Conservation (phyloP, 2,888 invertebrate species). For the Drosophila subquinaria region DNA sequence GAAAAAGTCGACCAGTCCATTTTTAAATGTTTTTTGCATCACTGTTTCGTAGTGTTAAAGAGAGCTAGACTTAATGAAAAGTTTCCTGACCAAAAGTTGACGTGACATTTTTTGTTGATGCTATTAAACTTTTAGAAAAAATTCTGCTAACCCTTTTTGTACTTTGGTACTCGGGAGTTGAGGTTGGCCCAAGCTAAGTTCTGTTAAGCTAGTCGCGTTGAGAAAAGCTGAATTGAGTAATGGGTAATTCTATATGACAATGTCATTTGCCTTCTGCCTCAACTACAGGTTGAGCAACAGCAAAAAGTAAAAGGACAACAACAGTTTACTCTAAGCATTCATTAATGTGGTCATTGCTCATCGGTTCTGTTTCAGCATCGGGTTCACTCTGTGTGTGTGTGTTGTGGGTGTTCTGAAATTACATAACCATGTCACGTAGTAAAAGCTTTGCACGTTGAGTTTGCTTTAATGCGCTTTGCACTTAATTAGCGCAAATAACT, state of each 20-base stretch:
- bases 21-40: no score
- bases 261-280: slow-evolving; percentile 37
- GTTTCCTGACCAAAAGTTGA: background rate
- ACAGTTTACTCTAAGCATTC: slow-evolving; percentile 14
- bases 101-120: background rate
- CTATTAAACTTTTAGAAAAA: slow-evolving; percentile 21
- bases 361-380: slow-evolving; percentile 21
- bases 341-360: slow-evolving; percentile 53
- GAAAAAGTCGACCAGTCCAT: no score
- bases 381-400: background rate
- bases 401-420: slow-evolving; percentile 32
- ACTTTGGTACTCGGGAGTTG: background rate
- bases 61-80: background rate
- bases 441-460: slow-evolving; percentile 22
- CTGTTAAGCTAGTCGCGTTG: slow-evolving; percentile 26
- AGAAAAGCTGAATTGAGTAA: slow-evolving; percentile 41
- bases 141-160: no score
- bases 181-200: slow-evolving; percentile 21
- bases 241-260: slow-evolving; percentile 42
- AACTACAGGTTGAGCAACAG: slow-evolving; percentile 2
- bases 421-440: slow-evolving; percentile 61
- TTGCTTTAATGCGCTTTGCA: slow-evolving; percentile 65
- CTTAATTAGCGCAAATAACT: slow-evolving; percentile 75
- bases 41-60: background rate
- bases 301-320: background rate